phyloP scores from a whole-genome alignment of 2,113 vertebrate species.

The Halichoeres trimaculatus region DNA sequence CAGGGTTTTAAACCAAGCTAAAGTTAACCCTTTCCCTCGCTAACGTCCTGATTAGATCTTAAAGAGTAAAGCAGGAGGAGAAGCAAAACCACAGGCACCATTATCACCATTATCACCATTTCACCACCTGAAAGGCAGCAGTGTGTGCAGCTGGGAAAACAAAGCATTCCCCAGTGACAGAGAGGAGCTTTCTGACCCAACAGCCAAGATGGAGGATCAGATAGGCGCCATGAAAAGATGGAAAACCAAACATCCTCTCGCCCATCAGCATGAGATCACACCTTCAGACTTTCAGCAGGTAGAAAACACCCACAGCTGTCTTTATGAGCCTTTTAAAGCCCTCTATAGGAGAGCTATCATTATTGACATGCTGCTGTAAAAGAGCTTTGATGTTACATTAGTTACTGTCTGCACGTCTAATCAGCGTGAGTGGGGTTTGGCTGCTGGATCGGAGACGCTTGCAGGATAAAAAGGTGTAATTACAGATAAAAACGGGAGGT shows the following conservation, averaged over 20 bases:
- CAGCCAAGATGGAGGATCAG: constrained; percentile 7
- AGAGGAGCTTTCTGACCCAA: neutral
- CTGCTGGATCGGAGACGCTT: constrained; percentile 3
- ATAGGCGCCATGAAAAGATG: constrained; percentile 13
- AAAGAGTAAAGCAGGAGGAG: constrained; percentile 37
- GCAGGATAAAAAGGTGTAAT: constrained; percentile 35
- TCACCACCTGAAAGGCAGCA: constrained; percentile 34
- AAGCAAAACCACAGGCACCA: neutral
- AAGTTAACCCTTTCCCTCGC: neutral
- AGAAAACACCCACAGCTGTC: constrained; percentile 42
- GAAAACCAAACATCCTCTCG: constrained; percentile 64
- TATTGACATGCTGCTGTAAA: neutral
- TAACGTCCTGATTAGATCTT: constrained; percentile 30
- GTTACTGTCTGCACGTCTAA: constrained; percentile 47
- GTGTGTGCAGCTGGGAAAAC: constrained; percentile 60
- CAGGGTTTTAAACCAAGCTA: fast-evolving
- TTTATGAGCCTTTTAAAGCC: constrained; percentile 1
- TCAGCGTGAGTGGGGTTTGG: neutral
- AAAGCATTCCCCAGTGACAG: constrained; percentile 22
- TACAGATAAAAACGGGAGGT: constrained; percentile 35
- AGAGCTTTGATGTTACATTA: constrained; percentile 34
- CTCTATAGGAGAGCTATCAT: neutral
- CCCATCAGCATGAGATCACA: constrained; percentile 25
- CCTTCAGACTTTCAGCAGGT: constrained; percentile 22
- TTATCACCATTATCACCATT: constrained; percentile 27